Base-by-base conservation (phyloP, 2,797 vertebrate genomes). In the Philypnodon macrostomus region DNA sequence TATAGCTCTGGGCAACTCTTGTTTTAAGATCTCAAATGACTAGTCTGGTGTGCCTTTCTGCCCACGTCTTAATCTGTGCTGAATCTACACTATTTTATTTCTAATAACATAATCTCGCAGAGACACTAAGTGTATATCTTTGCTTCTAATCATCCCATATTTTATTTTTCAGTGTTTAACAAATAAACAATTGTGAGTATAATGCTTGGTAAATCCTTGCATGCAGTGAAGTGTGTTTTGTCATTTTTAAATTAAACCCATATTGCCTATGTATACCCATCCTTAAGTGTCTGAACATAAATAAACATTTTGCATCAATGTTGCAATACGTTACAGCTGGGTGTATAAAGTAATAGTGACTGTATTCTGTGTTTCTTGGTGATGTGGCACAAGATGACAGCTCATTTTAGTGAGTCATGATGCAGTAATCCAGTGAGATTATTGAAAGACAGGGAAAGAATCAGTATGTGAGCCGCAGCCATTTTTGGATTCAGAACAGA, bases 341-440 rank as follows among this genome's bases (percentile, higher is more conserved):
- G 10, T 10, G 27, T 29, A 2, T 10, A 12, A 10, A 40, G 19
- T 14, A 11, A 24, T 24, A 4, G 7, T 19, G 11, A 4, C 0
- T 40, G 27, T 38, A 50, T 16, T 35, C 9, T 29, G 51, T 14
- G 12, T 23, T 26, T 33, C 34, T 9, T 13, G 21, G 17, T 36
- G 34, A 44, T 55, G 21, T 21, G n/a, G 39, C 36, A 54, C 50
- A n/a, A 44, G 35, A 19, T 11, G 47, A 53, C 56, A 53, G 52
- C 53, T 58, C 50, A 32, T 77, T 23, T 63, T 1, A 35, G 16
- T 38, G 61, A 73, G 46, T 64, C 69, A 53, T 47, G 60, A 27
- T 4, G n/a, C 58, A 47, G 27, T 69, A 74, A 71, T 67, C 62
- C 63, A 40, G 23, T 24, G 44, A 73, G 62, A 67, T 61, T 48